Evolutionary conservation across 2,888 invertebrate genomes (phyloP), one percentile per base, ranked within the genome.

Genomic region (Anoncus sp.): DNA sequence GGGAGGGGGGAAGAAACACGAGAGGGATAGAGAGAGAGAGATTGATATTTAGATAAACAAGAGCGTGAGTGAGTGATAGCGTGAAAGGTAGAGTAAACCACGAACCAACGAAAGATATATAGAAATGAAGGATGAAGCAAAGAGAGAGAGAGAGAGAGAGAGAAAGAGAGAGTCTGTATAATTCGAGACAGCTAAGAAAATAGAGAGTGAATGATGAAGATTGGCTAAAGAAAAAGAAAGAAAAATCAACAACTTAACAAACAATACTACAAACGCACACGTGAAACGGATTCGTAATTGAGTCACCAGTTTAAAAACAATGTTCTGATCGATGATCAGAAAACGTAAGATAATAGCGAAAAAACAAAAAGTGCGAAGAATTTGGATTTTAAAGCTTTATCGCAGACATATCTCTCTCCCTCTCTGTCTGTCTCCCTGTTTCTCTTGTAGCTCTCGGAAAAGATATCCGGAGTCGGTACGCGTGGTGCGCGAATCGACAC

Each of bases 401-500:
- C 22, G 55, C n/a, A 43, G n/a, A 47, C 4, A 12, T 16, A 7
- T 24, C 22, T 63, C 14, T 51, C 14, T 35, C 6, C 7, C 38
- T 53, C 20, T 57, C 16, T 7, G 31, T 16, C 18, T 31, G 40
- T 62, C 40, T 24, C 16, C 31, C 40, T 27, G 16, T 20, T 31
- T 62, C 7, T 20, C 20, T n/a, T 27, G 31, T 38, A n/a, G 18
- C 38, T 63, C 24, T 63, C 55, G 38, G 22, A 16, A 75, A 62
- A 71, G 16, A 55, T 62, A 31, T 43, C 45, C 35, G 20, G 31
- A 47, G 16, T 51, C 53, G n/a, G 35, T 55, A 75, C 78, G 71
- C 66, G 75, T 66, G 75, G 71, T 71, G 87, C 83, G 83, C 82
- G 82, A 82, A 81, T 82, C 85, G 83, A 85, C 85, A 84, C 80